Evolutionary conservation across 2,113 vertebrate species (phyloP).

Genomic region (Atlantisia rogersi): DNA sequence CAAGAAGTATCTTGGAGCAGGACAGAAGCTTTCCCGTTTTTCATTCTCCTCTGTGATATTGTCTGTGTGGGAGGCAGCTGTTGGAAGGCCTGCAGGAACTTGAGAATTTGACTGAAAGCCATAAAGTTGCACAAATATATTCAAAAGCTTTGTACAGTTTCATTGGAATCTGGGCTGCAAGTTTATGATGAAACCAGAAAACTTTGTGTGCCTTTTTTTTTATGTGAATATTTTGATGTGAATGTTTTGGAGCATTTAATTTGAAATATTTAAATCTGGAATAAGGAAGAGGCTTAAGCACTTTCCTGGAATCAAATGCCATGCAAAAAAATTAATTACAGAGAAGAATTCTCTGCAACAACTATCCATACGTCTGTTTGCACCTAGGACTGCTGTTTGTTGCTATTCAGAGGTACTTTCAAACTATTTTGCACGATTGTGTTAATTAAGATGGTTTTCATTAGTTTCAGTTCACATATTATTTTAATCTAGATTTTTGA

Average conservation of each 20-base stretch:
- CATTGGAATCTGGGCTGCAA: not conserved
- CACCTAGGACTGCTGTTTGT: not conserved
- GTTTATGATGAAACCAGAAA: not conserved
- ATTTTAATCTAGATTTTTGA: constrained; percentile 36
- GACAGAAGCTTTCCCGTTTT: not conserved
- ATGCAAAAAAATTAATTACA: constrained; percentile 7
- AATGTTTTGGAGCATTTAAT: not conserved
- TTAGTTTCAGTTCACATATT: constrained; percentile 53
- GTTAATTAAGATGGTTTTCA: constrained; percentile 64
- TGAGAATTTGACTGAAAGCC: constrained; percentile 32
- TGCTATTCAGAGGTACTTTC: not conserved
- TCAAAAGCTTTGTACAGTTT: not conserved
- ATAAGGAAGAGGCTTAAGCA: not conserved
- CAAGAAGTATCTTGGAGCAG: not conserved
- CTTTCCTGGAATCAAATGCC: not conserved
- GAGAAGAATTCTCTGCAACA: not conserved
- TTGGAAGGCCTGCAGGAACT: not conserved
- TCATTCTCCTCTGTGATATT: not conserved
- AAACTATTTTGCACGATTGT: not conserved
- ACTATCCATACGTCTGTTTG: not conserved
- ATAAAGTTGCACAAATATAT: not conserved
- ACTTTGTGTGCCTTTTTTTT: not conserved
- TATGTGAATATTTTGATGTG: not conserved
- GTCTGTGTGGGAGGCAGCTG: constrained; percentile 24
- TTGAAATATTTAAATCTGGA: not conserved